Base-by-base conservation (phyloP, 64 coral and sea anemone genomes). In the Hydrozoanthus tunicans region DNA sequence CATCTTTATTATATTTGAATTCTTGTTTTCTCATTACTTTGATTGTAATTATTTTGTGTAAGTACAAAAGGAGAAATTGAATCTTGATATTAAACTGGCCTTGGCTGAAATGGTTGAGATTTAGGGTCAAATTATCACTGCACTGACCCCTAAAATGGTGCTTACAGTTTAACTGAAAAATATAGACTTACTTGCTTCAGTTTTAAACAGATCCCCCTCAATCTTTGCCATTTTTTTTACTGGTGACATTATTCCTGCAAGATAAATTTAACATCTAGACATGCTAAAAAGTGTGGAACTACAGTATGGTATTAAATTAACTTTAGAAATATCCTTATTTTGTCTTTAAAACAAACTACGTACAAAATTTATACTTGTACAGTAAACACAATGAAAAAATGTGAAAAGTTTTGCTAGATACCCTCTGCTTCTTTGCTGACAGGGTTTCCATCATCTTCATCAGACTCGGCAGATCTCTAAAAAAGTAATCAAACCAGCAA, bases 171-270 rank as follows among this genome's bases (percentile, higher is more conserved):
- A 56, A 13, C 20, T 53, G 2, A 59, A 20, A 77, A 55, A 69
- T 53, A 27, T 9, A 17, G 32, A 91, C 68, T 67, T 89, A 96
- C 95, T 78, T 43, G 32, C 32, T 82, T 91, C 72, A 89, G 55
- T 9, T 12, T 52, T 58, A 11, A 52, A 76, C 24, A 15, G 64
- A 58, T 59, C 75, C 14, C 12, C 78, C 24, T 93, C 92, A 70
- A 90, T 67, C 59, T 86, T 96, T 73, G 95, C 92, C 56, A 91
- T 92, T 70, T 96, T 96, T 24, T 96, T 96, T 3, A 94, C 95
- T 56, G 95, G 95, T 52, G 95, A 94, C 55, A 73, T 61, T 62
- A 79, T 83, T 70, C 51, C 90, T 88, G 57, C 17, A 86, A 71
- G 8, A 56, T 5, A 77, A 77, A 77, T 77, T 53, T 55, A 12